phyloP scores from a whole-genome alignment of 1,140 invertebrate genomes.

The Neuroterus valhalla region DNA sequence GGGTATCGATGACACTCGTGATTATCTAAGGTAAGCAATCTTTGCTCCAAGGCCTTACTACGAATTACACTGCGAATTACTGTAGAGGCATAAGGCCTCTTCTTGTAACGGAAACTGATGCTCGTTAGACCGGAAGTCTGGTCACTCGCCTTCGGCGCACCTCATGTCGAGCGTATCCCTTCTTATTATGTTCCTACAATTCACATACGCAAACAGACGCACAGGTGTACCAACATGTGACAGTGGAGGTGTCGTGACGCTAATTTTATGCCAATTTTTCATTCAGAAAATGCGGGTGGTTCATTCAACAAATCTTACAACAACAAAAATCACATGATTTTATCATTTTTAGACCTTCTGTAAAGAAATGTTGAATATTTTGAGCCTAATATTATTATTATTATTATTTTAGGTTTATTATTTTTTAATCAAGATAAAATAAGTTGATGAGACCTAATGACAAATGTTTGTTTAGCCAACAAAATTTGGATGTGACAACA shows the following conservation, averaged over 20 bases:
- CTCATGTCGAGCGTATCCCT: conserved; percentile 33
- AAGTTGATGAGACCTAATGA: no score
- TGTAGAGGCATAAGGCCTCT: neutral
- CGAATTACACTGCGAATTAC: conserved; percentile 5
- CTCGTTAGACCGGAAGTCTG: conserved; percentile 37
- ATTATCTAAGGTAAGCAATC: conserved; percentile 9
- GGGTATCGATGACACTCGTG: neutral
- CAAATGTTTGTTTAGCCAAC: no score
- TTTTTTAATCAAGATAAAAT: no score
- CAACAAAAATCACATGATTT: neutral
- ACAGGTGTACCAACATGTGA: conserved; percentile 1
- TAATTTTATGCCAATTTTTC: neutral
- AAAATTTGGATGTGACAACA: no score
- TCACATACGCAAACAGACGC: conserved; percentile 2
- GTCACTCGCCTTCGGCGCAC: conserved; percentile 13
- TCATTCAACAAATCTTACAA: neutral
- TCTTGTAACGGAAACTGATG: conserved; percentile 34
- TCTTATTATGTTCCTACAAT: conserved; percentile 3
- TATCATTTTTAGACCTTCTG: no score
- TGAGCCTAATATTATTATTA: no score
- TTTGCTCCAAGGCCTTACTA: conserved; percentile 1
- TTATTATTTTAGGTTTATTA: no score
- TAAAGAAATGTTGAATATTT: no score
- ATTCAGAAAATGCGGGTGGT: neutral
- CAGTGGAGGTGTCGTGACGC: neutral